Evolutionary conservation across 2,888 invertebrate species (phyloP).

Genomic region (Aquatica leii): DNA sequence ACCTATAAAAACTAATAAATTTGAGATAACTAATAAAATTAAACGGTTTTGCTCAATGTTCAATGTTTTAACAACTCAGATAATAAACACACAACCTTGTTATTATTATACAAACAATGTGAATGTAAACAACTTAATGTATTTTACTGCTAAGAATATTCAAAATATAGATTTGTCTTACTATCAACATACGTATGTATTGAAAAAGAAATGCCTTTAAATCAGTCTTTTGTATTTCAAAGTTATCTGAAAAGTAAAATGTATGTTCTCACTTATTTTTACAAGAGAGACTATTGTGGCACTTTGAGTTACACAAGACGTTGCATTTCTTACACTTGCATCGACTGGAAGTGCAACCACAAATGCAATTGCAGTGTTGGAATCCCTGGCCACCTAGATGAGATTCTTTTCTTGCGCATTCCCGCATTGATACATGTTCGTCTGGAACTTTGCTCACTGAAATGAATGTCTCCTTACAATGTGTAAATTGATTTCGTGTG

Average conservation of each 20-base stretch:
- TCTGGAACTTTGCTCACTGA: not conserved
- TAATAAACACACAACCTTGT: too few relatives aligned
- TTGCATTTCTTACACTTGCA: conserved; percentile 24
- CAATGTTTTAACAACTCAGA: too few relatives aligned
- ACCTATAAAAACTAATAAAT: not conserved
- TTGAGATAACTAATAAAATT: too few relatives aligned
- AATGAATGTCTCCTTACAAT: conserved; percentile 16
- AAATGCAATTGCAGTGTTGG: conserved; percentile 24
- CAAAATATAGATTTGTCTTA: not conserved
- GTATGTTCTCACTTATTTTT: conserved; percentile 18
- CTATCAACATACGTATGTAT: too few relatives aligned
- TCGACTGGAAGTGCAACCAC: conserved; percentile 21
- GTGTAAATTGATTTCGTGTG: conserved; percentile 30
- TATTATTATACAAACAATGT: not conserved
- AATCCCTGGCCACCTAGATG: conserved; percentile 29
- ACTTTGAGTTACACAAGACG: conserved; percentile 29
- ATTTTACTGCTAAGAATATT: not conserved
- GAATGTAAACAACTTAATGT: too few relatives aligned
- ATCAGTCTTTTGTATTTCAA: too few relatives aligned
- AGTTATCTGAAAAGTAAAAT: too few relatives aligned
- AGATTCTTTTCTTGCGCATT: conserved; percentile 23
- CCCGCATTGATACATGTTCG: conserved; percentile 21
- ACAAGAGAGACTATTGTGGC: conserved; percentile 20
- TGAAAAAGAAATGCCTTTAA: too few relatives aligned
- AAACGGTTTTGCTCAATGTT: too few relatives aligned